Evolutionary conservation across 2,888 invertebrate species (phyloP), one percentile per base, ranked within the genome.

Genomic region (Dasysyrphus tricinctus): DNA sequence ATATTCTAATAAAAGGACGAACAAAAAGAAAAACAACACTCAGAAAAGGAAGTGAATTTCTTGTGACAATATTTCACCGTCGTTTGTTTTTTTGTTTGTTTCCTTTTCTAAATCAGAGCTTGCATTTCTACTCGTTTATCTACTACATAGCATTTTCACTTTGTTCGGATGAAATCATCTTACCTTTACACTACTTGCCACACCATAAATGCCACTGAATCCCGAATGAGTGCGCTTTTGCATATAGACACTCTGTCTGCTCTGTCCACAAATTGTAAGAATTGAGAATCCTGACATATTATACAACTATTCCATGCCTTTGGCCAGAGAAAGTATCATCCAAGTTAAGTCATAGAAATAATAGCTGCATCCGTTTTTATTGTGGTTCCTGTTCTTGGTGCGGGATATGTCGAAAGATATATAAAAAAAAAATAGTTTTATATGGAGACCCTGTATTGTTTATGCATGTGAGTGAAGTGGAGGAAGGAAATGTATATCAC

Each of bases 281-380:
- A 72, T 49, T 65, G 57, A 51, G 49, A 61, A 57, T 65, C 34
- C 67, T 72, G 54, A 47, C 51, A 76, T 80, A 57, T 75, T 65
- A 29, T 37, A 75, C 65, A 49, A 76, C 49, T 75, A 44, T 75
- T 80, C 47, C 3, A 24, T 70, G 72, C 79, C 70, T 44, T 67
- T 59, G 70, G 80, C 80, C 32, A 49, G 70, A 72, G 65, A 73
- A 67, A 59, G 76, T 80, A 77, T 85, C 80, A 85, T 80, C 70
- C 70, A 29, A 47, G 63, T 67, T 76, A 76, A 85, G 84, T 72
- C 80, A 42, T 42, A 59, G 19, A 57, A 80, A 80, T 84, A 80
- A 76, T 80, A 51, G 72, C 51, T n/a, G 56, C 73, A 76, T 80
- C 76, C 76, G 80, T 59, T 85, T 42, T 79, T 70, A 75, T 49